Evolutionary conservation across 35 echinoderm and acorn worm genomes (phyloP), one percentile per base, ranked within the genome.

Genomic region (Hemicentrotus pulcherrimus): DNA sequence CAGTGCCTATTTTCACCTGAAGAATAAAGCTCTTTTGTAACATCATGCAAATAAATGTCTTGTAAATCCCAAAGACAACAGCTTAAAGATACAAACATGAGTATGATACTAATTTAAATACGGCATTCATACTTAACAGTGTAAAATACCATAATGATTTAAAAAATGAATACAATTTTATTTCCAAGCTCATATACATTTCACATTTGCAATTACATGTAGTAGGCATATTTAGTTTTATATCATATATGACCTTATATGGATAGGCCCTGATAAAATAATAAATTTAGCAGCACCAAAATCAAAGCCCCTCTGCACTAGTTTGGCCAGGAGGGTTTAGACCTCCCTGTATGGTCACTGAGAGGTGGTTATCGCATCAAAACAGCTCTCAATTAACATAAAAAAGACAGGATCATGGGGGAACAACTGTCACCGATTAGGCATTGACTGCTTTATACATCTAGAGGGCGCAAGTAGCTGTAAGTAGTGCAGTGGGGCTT

Each of bases 141-240:
- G 15, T 19, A 46, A 91, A 24, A 91, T 32, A 91, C n/a, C 14
- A 46, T 46, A 46, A 91, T 91, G 47, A 46, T 46, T 91, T 46
- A 41, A 9, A 19, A 91, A 46, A 91, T 91, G 47, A 46, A 91
- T 91, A 91, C 47, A 91, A 28, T 46, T 91, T 6, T 88, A 88
- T 91, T 46, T 91, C 16, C 47, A 91, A 46, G 47, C 47, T 46
- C 47, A 91, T 91, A 91, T 91, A 91, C 47, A 91, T 91, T 46
- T 33, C 15, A 46, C 14, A 46, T 46, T 91, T 19, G 31, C 33
- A 46, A 91, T 86, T 24, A 24, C 19, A 24, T 24, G 18, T 28
- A 46, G 47, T 35, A 91, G 33, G 47, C 47, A 91, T 91, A 32
- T 32, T 46, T 33, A 91, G 33, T 46, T 91, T 6, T 35, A 88